These are phyloP conservation scores for Neotragus moschatus DNA, from an alignment of 2,113 vertebrate genomes.

Conservation along the genomic window DNA sequence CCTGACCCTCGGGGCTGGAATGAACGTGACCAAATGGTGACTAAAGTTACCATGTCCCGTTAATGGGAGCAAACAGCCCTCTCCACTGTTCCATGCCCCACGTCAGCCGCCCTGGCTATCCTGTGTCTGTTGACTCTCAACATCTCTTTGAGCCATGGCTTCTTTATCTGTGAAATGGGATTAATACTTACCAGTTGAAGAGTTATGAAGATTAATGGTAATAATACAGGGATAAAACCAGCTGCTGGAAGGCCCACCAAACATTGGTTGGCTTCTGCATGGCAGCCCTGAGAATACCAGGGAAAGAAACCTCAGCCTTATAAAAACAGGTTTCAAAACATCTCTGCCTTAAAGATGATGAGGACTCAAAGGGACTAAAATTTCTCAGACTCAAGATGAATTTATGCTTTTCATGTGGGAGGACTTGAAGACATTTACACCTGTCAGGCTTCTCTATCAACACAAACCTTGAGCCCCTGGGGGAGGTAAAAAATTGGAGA, in stretches of 20 bases:
- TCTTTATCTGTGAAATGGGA: neutral
- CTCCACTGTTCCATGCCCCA: neutral
- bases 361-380: neutral
- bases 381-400: neutral
- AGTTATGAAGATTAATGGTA: neutral
- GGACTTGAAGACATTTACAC: neutral
- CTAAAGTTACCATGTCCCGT: neutral
- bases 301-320: neutral
- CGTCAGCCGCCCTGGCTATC: neutral
- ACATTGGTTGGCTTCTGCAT: neutral
- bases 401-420: neutral
- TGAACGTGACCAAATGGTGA: neutral
- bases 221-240: neutral
- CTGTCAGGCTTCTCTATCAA: neutral
- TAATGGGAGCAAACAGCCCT: neutral
- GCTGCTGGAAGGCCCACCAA: neutral
- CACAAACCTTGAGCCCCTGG: neutral
- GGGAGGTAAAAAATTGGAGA: neutral
- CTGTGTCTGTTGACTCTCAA: neutral
- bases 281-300: neutral
- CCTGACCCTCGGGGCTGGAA: neutral
- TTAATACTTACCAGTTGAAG: neutral
- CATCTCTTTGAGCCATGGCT: neutral
- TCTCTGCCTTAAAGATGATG: neutral
- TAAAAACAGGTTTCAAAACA: neutral